phyloP scores from a whole-genome alignment of 2,797 vertebrate species.

The Pseudochromis fuscus region DNA sequence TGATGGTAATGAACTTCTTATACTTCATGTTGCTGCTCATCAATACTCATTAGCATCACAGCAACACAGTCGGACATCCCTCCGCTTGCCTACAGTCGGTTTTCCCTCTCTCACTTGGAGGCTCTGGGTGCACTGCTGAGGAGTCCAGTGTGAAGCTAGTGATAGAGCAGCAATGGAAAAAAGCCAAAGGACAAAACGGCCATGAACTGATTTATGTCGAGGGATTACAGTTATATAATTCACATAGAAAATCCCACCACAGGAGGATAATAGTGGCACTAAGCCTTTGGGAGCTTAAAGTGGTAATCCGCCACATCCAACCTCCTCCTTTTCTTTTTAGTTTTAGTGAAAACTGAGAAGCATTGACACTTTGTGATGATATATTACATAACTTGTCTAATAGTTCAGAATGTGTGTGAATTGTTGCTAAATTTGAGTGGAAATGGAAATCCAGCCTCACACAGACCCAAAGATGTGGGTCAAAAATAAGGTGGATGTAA shows the following conservation, averaged over 20 bases:
- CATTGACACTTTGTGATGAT: neutral
- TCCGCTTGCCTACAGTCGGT: neutral
- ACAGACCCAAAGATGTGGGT: no score
- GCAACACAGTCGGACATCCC: conserved; percentile 5
- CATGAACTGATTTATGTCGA: conserved; percentile 41
- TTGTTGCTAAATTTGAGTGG: no score
- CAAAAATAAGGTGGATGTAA: no score
- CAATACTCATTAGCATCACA: neutral
- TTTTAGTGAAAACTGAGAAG: conserved; percentile 7
- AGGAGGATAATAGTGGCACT: conserved; percentile 85
- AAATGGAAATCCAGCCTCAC: no score
- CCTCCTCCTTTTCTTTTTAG: neutral
- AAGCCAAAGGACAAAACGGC: conserved; percentile 39
- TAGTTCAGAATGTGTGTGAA: no score
- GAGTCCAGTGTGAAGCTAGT: no score
- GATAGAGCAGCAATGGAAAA: conserved; percentile 4
- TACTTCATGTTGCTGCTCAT: conserved; percentile 86
- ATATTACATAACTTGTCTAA: no score
- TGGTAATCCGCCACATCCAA: conserved; percentile 53
- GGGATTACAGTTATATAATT: conserved; percentile 86
- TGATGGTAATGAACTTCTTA: conserved; percentile 92
- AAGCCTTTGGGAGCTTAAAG: conserved; percentile 85
- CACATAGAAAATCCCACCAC: conserved; percentile 65
- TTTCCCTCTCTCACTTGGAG: conserved; percentile 14
- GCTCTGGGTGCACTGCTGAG: neutral